These are phyloP conservation scores for Leucophenga varia DNA, from an alignment of 1,140 invertebrate genomes.

Conservation along the genomic window DNA sequence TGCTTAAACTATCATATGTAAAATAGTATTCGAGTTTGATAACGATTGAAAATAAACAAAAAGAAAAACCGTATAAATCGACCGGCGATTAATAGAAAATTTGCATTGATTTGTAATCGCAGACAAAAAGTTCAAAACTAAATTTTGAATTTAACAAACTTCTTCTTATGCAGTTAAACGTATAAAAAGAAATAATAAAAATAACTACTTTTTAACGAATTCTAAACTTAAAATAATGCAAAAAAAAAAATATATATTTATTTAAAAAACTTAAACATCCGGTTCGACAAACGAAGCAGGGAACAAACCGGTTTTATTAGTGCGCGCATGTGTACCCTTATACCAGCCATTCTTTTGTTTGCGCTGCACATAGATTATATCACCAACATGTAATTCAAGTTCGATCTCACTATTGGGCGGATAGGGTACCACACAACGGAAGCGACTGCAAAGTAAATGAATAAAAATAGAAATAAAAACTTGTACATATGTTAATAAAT, in stretches of 20 bases:
- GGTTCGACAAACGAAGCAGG: constrained; percentile 90
- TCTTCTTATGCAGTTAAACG: no score
- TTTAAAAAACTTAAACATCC: constrained; percentile 25
- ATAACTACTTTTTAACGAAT: no score
- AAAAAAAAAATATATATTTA: no score
- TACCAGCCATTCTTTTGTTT: constrained; percentile 95
- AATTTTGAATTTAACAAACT: constrained; percentile 27
- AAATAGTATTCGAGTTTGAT: constrained; percentile 26
- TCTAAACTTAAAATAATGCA: no score
- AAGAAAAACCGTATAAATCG: constrained; percentile 28
- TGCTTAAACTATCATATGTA: no score
- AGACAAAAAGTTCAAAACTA: no score
- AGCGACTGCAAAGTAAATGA: constrained; percentile 58
- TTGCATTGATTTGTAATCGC: constrained; percentile 12
- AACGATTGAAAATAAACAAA: constrained; percentile 23
- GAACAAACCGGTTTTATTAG: constrained; percentile 88
- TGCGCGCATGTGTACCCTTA: constrained; percentile 87
- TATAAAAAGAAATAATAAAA: no score
- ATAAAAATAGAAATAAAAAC: constrained; percentile 38
- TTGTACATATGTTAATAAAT: background rate
- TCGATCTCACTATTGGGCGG: constrained; percentile 94
- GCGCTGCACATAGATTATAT: constrained; percentile 88
- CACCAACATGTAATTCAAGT: constrained; percentile 83
- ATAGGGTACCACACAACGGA: constrained; percentile 89
- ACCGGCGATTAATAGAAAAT: constrained; percentile 30